Evolutionary conservation across 2,888 invertebrate species (phyloP), one percentile per base, ranked within the genome.

Genomic region (Drosophila seclusa): DNA sequence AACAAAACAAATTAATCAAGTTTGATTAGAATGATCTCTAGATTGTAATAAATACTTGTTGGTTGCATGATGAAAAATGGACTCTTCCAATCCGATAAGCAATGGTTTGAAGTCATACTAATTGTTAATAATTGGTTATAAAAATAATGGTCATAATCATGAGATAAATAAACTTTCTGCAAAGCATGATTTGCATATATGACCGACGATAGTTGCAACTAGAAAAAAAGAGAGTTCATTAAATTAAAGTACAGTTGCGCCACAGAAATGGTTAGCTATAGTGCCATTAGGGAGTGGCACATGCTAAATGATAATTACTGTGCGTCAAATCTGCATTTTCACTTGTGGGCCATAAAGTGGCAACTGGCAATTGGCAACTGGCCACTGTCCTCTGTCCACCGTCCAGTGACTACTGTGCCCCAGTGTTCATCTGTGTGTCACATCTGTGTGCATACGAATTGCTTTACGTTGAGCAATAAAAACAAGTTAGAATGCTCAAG

Each of bases 271-370:
- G 52, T 38, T 42, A 40, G 52, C 31, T 50, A 10, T n/a, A 24
- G 24, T 38, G 72, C 10, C 53, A 81, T 48, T 27, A 42, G 45
- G 21, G 45, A 4, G 54, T 36, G n/a, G 55, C 63, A 49, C 68
- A 63, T 65, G 82, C 59, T 55, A 68, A 65, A 59, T 65, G 65
- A 34, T 50, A 69, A 80, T 66, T 77, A 50, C 61, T 66, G 36
- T 27, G 21, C 27, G 13, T 27, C 55, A 54, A 65, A 60, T 65
- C 42, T 68, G 79, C 70, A 40, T 68, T 76, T 65, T 73, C 67
- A 67, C 65, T 62, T 40, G 40, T 67, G 65, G 70, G 42, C 65
- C 85, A 76, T 73, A 84, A 82, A 82, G 66, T 68, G 61, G 24
- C 53, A 31, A 62, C 32, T 11, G n/a, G 11, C 18, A 8, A 16